Base-by-base conservation (phyloP, 2,888 invertebrate species). In the Orthosia gothica region DNA sequence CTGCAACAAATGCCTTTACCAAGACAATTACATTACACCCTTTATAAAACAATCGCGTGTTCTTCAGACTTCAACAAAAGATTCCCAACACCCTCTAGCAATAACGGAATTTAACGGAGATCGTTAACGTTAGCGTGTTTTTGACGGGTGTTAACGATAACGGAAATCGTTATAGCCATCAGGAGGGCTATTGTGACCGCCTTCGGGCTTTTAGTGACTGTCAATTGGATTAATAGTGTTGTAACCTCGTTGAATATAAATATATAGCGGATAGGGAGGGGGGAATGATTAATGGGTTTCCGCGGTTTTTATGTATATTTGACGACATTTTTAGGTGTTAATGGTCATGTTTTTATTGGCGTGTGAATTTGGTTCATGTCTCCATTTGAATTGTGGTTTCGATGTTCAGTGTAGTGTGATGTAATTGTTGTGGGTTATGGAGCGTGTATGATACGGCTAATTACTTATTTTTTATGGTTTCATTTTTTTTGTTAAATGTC, bases 151-250 rank as follows among this genome's bases (percentile, higher is more conserved):
- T 82, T 82, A 87, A 86, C 86, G 79, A 84, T 86, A 84, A 79
- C 87, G 82, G 88, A 82, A 86, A 84, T 70, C 79, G 84, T 87
- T 87, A 87, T 74, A 76, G 75, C 80, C 66, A 69, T 77, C 77
- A 78, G 64, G 82, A 76, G 81, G 66, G 76, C 84, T 65, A 79
- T 87, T 86, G 82, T 86, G 64, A 81, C 86, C 86, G 81, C 84
- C 84, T 81, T 78, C 55, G 68, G 72, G 86, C 87, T 87, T 87
- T 87, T 87, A 87, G 86, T 81, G 82, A 86, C 79, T 87, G 86
- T 82, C 87, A 84, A 87, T 87, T 84, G 81, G 82, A 87, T 87
- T 87, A 86, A 88, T 86, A 87, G 86, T 82, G 84, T 70, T 86
- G 86, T 84, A 84, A 87, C 80, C 76, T 63, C 45, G 74, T 64